Conservation (phyloP, 2,888 invertebrate species). For the Hemithea aestivaria region DNA sequence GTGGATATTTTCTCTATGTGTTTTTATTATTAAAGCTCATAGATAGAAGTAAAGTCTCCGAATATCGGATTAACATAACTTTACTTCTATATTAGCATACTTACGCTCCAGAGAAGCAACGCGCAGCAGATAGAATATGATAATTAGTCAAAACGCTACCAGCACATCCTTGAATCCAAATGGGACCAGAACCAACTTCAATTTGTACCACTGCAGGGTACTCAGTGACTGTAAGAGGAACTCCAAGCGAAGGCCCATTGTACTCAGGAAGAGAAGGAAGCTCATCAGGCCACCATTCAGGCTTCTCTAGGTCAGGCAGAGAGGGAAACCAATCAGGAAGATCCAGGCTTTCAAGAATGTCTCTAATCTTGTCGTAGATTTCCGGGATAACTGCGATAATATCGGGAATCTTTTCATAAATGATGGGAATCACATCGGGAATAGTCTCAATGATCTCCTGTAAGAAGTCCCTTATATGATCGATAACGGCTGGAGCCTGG, state of each 20-base stretch:
- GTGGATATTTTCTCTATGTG: no score
- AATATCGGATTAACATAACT: no score
- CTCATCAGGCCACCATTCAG: conserved; percentile 11
- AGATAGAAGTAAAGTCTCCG: no score
- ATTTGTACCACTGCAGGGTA: conserved; percentile 48
- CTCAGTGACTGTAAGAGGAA: conserved; percentile 15
- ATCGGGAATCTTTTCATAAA: conserved; percentile 7
- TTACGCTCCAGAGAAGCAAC: conserved; percentile 27
- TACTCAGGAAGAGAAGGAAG: conserved; percentile 6
- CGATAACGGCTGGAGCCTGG: conserved; percentile 4
- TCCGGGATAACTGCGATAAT: conserved; percentile 8
- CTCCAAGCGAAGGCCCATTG: conserved; percentile 9
- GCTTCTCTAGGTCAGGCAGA: conserved; percentile 2
- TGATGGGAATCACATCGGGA: conserved; percentile 10
- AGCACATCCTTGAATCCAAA: conserved; percentile 29
- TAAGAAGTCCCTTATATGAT: conserved; percentile 2
- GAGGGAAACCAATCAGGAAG: conserved; percentile 14
- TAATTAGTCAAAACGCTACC: conserved; percentile 22
- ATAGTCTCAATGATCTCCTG: conserved; percentile 4
- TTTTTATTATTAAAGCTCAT: no score
- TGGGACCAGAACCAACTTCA: conserved; percentile 16
- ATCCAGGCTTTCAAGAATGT: conserved; percentile 3
- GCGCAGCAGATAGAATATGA: conserved; percentile 22
- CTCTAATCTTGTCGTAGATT: conserved; percentile 6
- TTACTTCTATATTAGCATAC: conserved; percentile 4